Base-by-base conservation (phyloP, 2,113 vertebrate genomes). In the Syrmaticus mikado region DNA sequence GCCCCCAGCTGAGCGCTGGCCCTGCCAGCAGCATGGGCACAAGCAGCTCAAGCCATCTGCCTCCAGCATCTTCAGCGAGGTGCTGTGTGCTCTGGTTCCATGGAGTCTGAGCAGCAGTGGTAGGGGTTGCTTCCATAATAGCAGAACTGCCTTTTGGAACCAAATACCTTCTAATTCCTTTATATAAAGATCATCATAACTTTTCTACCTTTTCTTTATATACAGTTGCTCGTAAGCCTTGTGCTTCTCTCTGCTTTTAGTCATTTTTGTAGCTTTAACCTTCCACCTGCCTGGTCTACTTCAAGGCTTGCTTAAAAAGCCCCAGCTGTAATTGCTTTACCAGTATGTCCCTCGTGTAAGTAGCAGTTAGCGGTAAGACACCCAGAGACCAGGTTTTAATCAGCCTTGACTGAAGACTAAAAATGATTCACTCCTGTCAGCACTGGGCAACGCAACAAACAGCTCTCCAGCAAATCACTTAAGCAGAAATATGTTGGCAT, bases 401-500 rank as follows among this genome's bases (percentile, higher is more conserved):
- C 97, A 96, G 95, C 94, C 95, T 96, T 96, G 82, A 90, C 72
- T 95, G 53, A 97, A 92, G 70, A 87, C 95, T 97, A 92, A 83
- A 88, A 97, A 96, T 96, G 86, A 97, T 97, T 97, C 97, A 96
- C 94, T 94, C 93, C 91, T 93, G 90, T 97, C 96, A 94, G 93
- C 82, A 14, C 94, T 40, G 94, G 97, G 97, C 95, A 92, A 95
- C 95, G 94, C 97, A 97, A 97, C 97, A 97, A 97, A 97, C 96
- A 97, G 95, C 96, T 96, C 98, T 97, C 94, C 95, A 94, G 97
- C 97, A 97, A 98, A 97, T 97, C 95, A 79, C 97, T 97, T 95
- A 71, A 86, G 96, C 97, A 97, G 97, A 97, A 96, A 97, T 98
- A 97, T 97, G 97, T 97, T 97, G 96, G 97, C 97, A 97, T 79